These are phyloP conservation scores for Smutsia gigantea DNA, from an alignment of 2,797 vertebrate genomes.

Conservation along the genomic window DNA sequence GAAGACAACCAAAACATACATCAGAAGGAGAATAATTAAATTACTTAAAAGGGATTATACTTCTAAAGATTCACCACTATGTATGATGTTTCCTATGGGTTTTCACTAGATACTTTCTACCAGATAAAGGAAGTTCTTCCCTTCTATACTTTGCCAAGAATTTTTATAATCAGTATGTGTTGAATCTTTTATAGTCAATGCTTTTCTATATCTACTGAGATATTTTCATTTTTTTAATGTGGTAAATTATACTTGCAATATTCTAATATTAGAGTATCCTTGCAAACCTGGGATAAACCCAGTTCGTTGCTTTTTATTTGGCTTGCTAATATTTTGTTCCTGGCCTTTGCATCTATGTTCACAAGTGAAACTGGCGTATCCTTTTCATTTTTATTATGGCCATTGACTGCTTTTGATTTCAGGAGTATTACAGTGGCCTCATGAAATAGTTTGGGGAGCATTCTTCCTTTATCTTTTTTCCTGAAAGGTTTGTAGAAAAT, in stretches of 20 bases:
- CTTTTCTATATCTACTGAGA: not conserved
- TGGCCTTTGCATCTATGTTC: not conserved
- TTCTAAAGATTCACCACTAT: not conserved
- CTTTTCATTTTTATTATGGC: not conserved
- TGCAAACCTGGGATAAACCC: not conserved
- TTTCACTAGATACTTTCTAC: not conserved
- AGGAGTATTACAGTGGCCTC: not conserved
- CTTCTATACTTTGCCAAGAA: not conserved
- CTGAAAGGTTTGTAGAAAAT: not conserved
- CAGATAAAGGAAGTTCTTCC: not conserved
- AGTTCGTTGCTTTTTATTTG: not conserved
- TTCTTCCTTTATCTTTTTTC: not conserved
- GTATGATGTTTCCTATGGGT: not conserved
- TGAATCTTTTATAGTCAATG: not conserved
- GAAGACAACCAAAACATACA: conserved; percentile 1
- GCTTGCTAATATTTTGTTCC: not conserved
- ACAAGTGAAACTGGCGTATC: not conserved
- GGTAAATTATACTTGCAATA: not conserved
- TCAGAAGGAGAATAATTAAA: not conserved
- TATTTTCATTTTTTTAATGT: not conserved
- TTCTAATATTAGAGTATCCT: not conserved
- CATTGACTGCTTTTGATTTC: not conserved
- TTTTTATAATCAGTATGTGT: not conserved
- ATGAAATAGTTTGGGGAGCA: not conserved
- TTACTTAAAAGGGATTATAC: not conserved